Base-by-base conservation (phyloP, 2,888 invertebrate genomes). In the Lagria hirta region DNA sequence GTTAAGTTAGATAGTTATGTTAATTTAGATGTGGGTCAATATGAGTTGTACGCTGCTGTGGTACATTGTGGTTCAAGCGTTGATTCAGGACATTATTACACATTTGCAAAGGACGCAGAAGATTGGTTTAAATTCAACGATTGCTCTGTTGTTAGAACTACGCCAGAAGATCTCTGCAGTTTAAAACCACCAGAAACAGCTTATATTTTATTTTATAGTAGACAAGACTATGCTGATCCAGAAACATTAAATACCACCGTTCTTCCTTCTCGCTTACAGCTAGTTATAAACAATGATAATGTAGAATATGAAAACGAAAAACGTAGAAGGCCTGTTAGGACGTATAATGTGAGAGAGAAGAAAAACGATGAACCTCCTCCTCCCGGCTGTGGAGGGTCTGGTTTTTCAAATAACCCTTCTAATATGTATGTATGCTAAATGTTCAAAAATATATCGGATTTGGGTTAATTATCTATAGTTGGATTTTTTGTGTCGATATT, bases 81-180 rank as follows among this genome's bases (percentile, higher is more conserved):
- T 51, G 88, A 92, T 63, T 86, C 87, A 1, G 93, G 92, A 0
- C 93, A 93, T 65, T 93, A 93, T 67, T 90, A 88, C 66, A 89
- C 90, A 0, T 82, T 88, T 44, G 89, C 87, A 0, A 78, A 81
- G 18, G 86, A 86, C 62, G 74, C 75, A 40, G 73, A 78, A 18
- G 72, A 72, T 37, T 92, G 92, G 92, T 86, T 81, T 66, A 80
- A 84, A 62, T 89, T 88, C 63, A 89, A 91, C 62, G 92, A 92
- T 58, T 83, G 81, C 45, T 73, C 77, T n/a, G 88, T 92, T 1
- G 76, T 78, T 1, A 66, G 70, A 22, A 77, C 81, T 7, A 75
- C 78, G 4, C 75, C 82, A 4, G 73, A 75, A 1, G 80, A 83
- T 37, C 73, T 88, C 27, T 80, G 81, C 54, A 72, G 72, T 13